These are phyloP conservation scores for Anadara kagoshimensis DNA, from an alignment of 1,140 invertebrate genomes.

Conservation along the genomic window DNA sequence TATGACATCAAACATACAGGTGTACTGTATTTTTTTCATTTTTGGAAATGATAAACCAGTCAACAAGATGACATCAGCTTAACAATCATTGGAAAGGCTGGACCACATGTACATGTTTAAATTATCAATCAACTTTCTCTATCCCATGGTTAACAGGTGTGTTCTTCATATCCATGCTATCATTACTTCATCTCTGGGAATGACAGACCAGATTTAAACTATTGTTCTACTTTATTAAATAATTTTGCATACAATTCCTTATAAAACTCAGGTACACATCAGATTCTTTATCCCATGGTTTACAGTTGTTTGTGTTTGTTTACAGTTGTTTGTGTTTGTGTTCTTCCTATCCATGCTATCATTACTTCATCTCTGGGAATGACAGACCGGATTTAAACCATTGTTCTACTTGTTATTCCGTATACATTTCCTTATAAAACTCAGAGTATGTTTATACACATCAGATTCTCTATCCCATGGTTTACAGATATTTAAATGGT, in stretches of 20 bases:
- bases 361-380: background rate
- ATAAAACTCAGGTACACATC: conserved; percentile 60
- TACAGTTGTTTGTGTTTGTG: conserved; percentile 46
- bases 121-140: too few species aligned
- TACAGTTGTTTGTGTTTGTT: conserved; percentile 78
- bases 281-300: too few species aligned
- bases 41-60: too few species aligned
- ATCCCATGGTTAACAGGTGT: too few species aligned
- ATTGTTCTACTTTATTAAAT: conserved; percentile 27
- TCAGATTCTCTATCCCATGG: conserved; percentile 72
- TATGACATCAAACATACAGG: too few species aligned
- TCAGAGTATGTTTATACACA: conserved; percentile 55
- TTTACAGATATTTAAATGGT: conserved; percentile 88
- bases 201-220: conserved; percentile 11
- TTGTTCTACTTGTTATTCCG: conserved; percentile 30
- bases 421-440: conserved; percentile 59
- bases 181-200: background rate
- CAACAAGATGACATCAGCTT: too few species aligned
- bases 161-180: too few species aligned
- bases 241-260: conserved; percentile 47
- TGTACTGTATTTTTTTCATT: too few species aligned
- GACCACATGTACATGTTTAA: too few species aligned
- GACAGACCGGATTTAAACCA: conserved; percentile 17
- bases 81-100: too few species aligned
- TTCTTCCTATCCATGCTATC: too few species aligned